Conservation (phyloP, 2,113 vertebrate genomes). For the Recurvirostra avosetta region DNA sequence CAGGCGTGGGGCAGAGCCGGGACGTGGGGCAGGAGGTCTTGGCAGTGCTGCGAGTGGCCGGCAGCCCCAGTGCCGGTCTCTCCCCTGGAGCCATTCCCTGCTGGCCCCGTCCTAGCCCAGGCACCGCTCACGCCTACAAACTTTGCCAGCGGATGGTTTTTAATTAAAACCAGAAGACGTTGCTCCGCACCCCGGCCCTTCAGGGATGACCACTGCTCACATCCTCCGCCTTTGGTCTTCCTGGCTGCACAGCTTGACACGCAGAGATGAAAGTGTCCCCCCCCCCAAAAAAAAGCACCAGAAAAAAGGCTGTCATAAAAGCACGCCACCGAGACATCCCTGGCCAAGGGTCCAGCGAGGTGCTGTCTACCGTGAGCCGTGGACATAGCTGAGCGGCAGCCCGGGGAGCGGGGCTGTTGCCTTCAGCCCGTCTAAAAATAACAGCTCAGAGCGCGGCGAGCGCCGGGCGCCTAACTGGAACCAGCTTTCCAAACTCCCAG, state of each 20-base stretch:
- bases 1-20: rapidly evolving
- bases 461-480: slow-evolving; percentile 19
- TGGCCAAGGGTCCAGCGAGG: rapidly evolving
- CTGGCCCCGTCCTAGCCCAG: background rate
- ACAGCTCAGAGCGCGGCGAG: background rate
- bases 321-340: rapidly evolving
- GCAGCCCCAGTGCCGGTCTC: rapidly evolving
- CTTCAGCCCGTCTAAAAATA: slow-evolving; percentile 51
- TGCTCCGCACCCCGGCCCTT: background rate
- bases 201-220: slow-evolving; percentile 53
- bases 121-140: background rate
- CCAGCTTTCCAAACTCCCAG: slow-evolving; percentile 51
- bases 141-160: slow-evolving; percentile 26
- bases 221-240: slow-evolving; percentile 26
- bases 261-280: slow-evolving; percentile 18
- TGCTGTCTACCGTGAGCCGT: background rate
- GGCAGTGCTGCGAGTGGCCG: rapidly evolving
- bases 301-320: background rate
- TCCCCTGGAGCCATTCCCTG: background rate
- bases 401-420: background rate
- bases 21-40: background rate
- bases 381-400: background rate
- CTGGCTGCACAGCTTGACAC: slow-evolving; percentile 18
- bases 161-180: slow-evolving; percentile 53
- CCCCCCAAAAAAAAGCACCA: background rate